Evolutionary conservation across 1,140 invertebrate genomes (phyloP).

Genomic region (Meloidogyne floridensis): DNA sequence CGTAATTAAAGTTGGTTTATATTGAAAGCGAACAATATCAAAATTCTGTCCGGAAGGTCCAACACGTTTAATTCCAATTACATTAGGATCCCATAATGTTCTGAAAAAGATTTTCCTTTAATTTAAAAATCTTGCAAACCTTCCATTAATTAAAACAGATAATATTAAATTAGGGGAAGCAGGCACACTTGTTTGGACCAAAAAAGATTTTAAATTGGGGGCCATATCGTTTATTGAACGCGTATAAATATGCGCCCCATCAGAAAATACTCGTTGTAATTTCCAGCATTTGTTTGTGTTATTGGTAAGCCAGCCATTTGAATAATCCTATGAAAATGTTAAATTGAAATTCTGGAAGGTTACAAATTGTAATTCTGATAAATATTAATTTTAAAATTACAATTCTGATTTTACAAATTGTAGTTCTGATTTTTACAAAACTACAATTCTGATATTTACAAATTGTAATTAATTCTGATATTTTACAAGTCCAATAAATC

Average conservation of each 20-base stretch:
- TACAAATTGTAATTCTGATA: too few relatives aligned
- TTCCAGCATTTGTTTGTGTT: neutral
- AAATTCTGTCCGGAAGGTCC: slow-evolving; percentile 20
- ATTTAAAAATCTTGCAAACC: neutral
- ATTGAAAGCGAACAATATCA: slow-evolving; percentile 15
- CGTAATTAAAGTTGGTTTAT: slow-evolving; percentile 2
- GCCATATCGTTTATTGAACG: slow-evolving; percentile 27
- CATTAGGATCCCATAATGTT: slow-evolving; percentile 22
- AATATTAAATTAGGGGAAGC: slow-evolving; percentile 26
- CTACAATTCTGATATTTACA: neutral
- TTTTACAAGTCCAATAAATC: neutral
- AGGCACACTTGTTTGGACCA: slow-evolving; percentile 18
- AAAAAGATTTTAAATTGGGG: slow-evolving; percentile 2
- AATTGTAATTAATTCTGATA: neutral
- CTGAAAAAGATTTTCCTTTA: neutral
- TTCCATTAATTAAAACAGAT: slow-evolving; percentile 15
- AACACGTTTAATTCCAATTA: slow-evolving; percentile 18
- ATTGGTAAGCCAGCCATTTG: neutral
- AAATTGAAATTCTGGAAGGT: too few relatives aligned
- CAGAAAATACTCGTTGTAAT: slow-evolving; percentile 23
- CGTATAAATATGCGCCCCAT: slow-evolving; percentile 22
- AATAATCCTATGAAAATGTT: neutral
- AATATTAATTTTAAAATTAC: too few relatives aligned
- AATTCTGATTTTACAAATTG: neutral
- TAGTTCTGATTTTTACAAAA: neutral